Evolutionary conservation across 2,888 invertebrate genomes (phyloP).

Genomic region (Rhorus exstirpatorius): DNA sequence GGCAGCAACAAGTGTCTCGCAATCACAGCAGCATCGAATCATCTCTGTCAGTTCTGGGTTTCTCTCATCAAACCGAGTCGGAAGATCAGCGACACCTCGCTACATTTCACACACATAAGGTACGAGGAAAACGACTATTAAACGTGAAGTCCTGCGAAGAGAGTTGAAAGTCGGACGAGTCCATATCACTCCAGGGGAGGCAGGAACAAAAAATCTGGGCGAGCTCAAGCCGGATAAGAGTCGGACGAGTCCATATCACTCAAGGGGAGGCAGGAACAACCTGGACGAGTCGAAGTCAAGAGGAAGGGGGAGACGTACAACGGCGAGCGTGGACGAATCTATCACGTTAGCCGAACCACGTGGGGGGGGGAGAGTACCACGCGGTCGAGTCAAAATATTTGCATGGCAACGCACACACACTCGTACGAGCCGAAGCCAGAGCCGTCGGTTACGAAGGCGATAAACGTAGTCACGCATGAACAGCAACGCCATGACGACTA

Average conservation of each 20-base stretch:
- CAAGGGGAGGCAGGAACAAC: conserved; percentile 3
- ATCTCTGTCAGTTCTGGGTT: too few species aligned
- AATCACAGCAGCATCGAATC: too few species aligned
- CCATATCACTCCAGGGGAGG: conserved; percentile 2
- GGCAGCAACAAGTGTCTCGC: too few species aligned
- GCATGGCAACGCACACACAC: conserved; percentile 3
- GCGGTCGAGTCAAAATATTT: not conserved
- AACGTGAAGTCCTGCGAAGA: too few species aligned
- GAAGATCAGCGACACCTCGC: too few species aligned
- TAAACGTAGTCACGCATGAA: not conserved
- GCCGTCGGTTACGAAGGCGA: not conserved
- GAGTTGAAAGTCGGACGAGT: not conserved
- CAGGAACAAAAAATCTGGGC: too few species aligned
- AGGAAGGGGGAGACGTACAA: conserved; percentile 12
- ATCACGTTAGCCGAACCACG: conserved; percentile 13
- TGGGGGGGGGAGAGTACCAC: not conserved
- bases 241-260: too few species aligned
- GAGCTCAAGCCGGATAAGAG: too few species aligned
- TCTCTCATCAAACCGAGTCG: too few species aligned
- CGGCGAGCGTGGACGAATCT: conserved; percentile 16
- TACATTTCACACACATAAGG: too few species aligned
- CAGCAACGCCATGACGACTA: not conserved
- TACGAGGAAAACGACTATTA: too few species aligned
- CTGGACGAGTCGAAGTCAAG: not conserved
- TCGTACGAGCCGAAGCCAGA: not conserved